A percentile compares a stretch with the other conserved stretches of the same genome.
These are phyloP conservation scores for Synanthedon formicaeformis DNA, from an alignment of 2,888 invertebrate genomes.

Conservation along the genomic window DNA sequence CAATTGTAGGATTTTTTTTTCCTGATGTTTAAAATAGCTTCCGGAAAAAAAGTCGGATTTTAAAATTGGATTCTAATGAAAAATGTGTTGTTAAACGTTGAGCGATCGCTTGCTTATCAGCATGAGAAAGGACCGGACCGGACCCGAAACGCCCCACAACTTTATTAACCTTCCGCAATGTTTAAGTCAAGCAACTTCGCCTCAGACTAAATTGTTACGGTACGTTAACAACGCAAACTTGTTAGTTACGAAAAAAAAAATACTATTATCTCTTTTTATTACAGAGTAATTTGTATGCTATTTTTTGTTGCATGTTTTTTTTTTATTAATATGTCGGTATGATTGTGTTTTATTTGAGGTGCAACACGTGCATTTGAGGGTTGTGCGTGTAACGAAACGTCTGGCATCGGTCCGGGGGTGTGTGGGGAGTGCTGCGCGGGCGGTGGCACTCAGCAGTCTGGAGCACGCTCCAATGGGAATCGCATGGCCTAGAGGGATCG, in stretches of 20 bases:
- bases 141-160: slow-evolving; percentile 38
- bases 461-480: too few species aligned
- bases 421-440: too few species aligned
- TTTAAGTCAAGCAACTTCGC: slow-evolving; percentile 20
- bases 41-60: not conserved
- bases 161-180: slow-evolving; percentile 42
- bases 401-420: too few species aligned
- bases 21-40: not conserved
- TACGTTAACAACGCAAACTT: slow-evolving; percentile 7
- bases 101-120: slow-evolving; percentile 32
- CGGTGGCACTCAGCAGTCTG: too few species aligned
- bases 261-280: not conserved
- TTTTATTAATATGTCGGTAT: too few species aligned
- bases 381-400: too few species aligned
- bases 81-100: slow-evolving; percentile 5
- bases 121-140: slow-evolving; percentile 43
- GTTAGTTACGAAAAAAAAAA: not conserved
- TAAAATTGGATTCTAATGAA: not conserved
- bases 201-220: slow-evolving; percentile 13
- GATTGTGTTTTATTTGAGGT: too few species aligned
- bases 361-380: too few species aligned
- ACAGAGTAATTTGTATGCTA: not conserved
- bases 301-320: not conserved
- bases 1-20: slow-evolving; percentile 4
- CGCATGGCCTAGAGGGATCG: too few species aligned